Evolutionary conservation across 1,140 invertebrate genomes (phyloP).

Genomic region (Lepidostoma basale): DNA sequence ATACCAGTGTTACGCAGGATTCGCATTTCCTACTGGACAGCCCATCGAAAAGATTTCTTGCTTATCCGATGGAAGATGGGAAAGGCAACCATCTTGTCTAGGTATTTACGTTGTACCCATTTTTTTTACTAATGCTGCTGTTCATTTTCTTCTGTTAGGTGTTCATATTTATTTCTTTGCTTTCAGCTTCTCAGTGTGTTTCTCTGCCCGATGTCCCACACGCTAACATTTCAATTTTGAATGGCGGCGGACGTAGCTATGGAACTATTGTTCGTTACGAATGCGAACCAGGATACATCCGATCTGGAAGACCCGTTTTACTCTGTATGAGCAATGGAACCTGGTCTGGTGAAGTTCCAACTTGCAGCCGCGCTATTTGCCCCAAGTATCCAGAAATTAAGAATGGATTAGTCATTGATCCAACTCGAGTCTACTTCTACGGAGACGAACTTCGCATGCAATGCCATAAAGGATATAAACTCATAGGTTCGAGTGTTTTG

Average conservation of each 20-base stretch:
- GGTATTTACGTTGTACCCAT: slow-evolving; percentile 55
- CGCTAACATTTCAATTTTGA: slow-evolving; percentile 86
- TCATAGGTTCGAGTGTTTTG: slow-evolving; percentile 85
- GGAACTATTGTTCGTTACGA: slow-evolving; percentile 94
- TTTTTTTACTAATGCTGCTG: not conserved
- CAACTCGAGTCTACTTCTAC: slow-evolving; percentile 76
- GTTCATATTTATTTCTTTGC: not conserved
- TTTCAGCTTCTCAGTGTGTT: slow-evolving; percentile 88
- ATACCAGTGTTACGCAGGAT: slow-evolving; percentile 96
- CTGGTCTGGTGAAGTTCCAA: slow-evolving; percentile 92
- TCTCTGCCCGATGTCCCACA: slow-evolving; percentile 85
- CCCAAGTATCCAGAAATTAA: slow-evolving; percentile 80
- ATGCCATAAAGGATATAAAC: slow-evolving; percentile 87
- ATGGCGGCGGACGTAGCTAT: slow-evolving; percentile 91
- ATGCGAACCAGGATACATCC: slow-evolving; percentile 91
- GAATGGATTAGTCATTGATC: slow-evolving; percentile 84
- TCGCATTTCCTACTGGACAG: slow-evolving; percentile 86
- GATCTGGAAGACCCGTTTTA: slow-evolving; percentile 86
- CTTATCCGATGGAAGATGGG: slow-evolving; percentile 86
- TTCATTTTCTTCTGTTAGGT: no score
- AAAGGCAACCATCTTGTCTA: slow-evolving; percentile 87
- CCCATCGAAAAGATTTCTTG: slow-evolving; percentile 91
- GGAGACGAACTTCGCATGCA: slow-evolving; percentile 92
- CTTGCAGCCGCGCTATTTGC: slow-evolving; percentile 85
- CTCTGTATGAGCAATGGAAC: slow-evolving; percentile 96